A percentile compares a stretch with the other conserved stretches of the same genome.
Evolutionary conservation across 1,140 invertebrate species (phyloP).

Genomic region (Schlechtendalia chinensis): DNA sequence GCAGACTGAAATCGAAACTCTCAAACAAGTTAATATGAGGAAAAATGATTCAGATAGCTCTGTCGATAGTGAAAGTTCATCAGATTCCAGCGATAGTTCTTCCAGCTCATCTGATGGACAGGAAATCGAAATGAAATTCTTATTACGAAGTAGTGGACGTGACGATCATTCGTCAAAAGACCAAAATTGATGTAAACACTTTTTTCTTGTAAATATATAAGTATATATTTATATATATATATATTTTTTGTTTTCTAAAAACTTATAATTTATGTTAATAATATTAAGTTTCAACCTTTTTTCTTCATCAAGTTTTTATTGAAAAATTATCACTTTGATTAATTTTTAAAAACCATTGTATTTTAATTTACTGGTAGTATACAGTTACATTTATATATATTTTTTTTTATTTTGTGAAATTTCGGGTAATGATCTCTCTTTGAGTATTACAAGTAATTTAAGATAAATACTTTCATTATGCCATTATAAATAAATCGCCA

Average conservation of each 20-base stretch:
- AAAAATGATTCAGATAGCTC: constrained; percentile 50
- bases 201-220: constrained; percentile 47
- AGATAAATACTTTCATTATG: constrained; percentile 16
- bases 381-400: neutral
- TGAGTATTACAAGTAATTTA: constrained; percentile 41
- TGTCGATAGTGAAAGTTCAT: constrained; percentile 53
- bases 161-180: neutral
- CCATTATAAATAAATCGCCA: constrained; percentile 22
- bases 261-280: constrained; percentile 31
- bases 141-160: constrained; percentile 21
- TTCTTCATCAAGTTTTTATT: constrained; percentile 9
- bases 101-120: constrained; percentile 45
- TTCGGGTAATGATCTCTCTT: constrained; percentile 42
- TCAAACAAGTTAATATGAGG: constrained; percentile 46
- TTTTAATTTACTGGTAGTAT: constrained; percentile 40
- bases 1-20: constrained; percentile 52
- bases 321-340: neutral
- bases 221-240: constrained; percentile 36
- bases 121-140: constrained; percentile 40
- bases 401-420: constrained; percentile 33
- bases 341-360: constrained; percentile 23
- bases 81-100: constrained; percentile 43
- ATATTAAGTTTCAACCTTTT: constrained; percentile 39
- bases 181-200: constrained; percentile 31
- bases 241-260: constrained; percentile 28